Percentiles rank a stretch among this genome's conserved stretches.
Evolutionary conservation across 2,888 invertebrate genomes (phyloP).

Genomic region (Lumbricus terrestris): DNA sequence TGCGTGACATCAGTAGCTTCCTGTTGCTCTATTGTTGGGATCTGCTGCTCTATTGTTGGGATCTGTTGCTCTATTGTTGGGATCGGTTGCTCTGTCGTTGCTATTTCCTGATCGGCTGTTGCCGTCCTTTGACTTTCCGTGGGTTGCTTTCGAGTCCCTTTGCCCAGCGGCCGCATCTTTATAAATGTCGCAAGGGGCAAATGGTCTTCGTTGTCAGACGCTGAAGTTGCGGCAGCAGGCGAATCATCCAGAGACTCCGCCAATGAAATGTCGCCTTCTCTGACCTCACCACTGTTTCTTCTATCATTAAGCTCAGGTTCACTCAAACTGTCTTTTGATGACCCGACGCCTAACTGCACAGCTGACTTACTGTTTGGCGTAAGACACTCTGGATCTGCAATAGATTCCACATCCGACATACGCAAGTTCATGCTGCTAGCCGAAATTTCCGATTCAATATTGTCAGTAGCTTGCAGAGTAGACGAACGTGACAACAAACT

Average conservation of each 20-base stretch:
- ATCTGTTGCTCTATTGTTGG: not conserved
- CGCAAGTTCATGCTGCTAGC: not conserved
- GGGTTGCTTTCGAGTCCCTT: not conserved
- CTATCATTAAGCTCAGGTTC: not conserved
- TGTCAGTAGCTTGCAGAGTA: not conserved
- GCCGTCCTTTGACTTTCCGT: not conserved
- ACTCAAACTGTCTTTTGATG: not conserved
- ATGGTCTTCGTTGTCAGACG: not conserved
- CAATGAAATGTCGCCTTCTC: not conserved
- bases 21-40: not conserved
- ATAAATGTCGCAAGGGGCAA: not conserved
- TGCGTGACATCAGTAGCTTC: not conserved
- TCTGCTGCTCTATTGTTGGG: not conserved
- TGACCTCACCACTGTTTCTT: not conserved
- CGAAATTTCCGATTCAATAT: not conserved
- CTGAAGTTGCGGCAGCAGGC: not conserved
- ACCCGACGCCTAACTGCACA: not conserved
- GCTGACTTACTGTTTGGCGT: not conserved
- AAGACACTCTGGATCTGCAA: not conserved
- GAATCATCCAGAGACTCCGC: not conserved
- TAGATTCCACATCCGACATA: not conserved
- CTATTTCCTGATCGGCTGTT: not conserved
- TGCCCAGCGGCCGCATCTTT: not conserved
- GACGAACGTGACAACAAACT: not conserved
- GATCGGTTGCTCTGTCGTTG: not conserved